Evolutionary conservation across 2,797 vertebrate genomes (phyloP).

Genomic region (Erithacus rubecula): DNA sequence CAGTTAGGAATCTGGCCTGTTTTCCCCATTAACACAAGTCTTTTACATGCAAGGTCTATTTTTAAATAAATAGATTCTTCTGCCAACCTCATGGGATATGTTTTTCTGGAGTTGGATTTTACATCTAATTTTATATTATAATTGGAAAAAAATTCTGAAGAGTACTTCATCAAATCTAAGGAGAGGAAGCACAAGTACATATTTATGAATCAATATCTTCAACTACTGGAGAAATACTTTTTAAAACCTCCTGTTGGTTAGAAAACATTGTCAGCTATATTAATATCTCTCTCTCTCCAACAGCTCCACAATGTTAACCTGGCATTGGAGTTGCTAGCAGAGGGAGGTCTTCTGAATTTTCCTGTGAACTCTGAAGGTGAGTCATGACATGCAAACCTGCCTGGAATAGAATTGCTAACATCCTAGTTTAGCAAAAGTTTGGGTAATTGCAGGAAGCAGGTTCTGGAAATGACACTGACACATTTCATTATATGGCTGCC

Average conservation of each 20-base stretch:
- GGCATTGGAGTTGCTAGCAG: conserved; percentile 85
- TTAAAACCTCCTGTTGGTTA: neutral
- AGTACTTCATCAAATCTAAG: neutral
- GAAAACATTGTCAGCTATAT: neutral
- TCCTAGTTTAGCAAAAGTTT: neutral
- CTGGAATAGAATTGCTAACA: neutral
- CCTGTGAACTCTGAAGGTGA: conserved; percentile 85
- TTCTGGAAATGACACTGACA: neutral
- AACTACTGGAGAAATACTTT: neutral
- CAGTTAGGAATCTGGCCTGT: neutral
- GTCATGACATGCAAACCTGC: neutral
- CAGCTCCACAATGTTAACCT: conserved; percentile 90
- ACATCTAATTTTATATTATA: neutral
- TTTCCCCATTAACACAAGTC: neutral
- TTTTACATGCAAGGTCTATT: neutral
- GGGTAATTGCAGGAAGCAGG: neutral
- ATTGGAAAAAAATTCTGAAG: conserved; percentile 2
- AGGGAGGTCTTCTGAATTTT: conserved; percentile 74
- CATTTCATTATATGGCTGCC: neutral
- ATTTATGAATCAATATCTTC: neutral
- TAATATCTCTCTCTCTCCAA: neutral
- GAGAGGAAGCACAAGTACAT: neutral
- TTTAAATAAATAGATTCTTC: conserved; percentile 5
- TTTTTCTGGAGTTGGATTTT: conserved; percentile 5
- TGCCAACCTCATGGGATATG: neutral